A percentile compares a stretch with the other conserved stretches of the same genome.
phyloP scores from a whole-genome alignment of 2,888 invertebrate species.

The Phengaris alcon region DNA sequence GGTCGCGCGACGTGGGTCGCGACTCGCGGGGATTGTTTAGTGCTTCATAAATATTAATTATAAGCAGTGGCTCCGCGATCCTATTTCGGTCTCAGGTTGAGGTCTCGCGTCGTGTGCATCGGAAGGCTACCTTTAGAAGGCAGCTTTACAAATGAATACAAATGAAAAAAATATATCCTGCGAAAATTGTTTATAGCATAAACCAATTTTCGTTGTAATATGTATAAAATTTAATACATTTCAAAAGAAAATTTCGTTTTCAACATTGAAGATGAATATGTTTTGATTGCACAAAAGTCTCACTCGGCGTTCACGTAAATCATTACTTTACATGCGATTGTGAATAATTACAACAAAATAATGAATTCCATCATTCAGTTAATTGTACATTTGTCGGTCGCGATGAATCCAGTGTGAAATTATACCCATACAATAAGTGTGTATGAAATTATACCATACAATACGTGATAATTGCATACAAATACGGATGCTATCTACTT shows the following conservation, averaged over 20 bases:
- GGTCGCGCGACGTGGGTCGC: no score
- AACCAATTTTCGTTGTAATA: no score
- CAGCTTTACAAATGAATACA: no score
- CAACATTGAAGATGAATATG: conserved; percentile 7
- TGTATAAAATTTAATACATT: background rate
- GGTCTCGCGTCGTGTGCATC: no score
- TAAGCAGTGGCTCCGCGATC: no score
- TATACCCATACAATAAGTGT: conserved; percentile 54
- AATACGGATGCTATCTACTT: conserved; percentile 67
- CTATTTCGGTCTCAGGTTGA: no score
- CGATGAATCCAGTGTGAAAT: conserved; percentile 57
- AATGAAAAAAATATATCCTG: no score
- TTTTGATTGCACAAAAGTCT: conserved; percentile 22
- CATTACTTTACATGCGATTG: conserved; percentile 37
- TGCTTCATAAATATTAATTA: no score
- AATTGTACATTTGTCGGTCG: conserved; percentile 52
- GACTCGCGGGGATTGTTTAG: no score
- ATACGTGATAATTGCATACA: conserved; percentile 65
- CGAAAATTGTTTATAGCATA: no score
- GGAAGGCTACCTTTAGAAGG: no score
- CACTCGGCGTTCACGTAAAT: conserved; percentile 32
- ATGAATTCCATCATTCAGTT: conserved; percentile 50
- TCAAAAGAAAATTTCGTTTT: background rate
- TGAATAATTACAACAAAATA: conserved; percentile 49
- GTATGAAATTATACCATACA: conserved; percentile 58